Evolutionary conservation across 2,113 vertebrate species (phyloP).

Genomic region (Ophiodon elongatus): DNA sequence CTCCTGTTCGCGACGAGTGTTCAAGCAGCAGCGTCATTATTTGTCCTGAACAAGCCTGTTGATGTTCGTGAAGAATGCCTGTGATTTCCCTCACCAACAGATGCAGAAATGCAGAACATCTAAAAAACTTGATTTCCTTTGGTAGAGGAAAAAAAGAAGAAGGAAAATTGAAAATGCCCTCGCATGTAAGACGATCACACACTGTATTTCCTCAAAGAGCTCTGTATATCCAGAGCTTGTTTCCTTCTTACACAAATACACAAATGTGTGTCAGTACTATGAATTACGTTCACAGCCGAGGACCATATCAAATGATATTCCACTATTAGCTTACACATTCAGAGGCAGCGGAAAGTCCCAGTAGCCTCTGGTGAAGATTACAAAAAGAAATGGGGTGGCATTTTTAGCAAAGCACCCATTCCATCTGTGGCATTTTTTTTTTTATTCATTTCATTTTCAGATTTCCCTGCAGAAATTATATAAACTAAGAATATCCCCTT

Average conservation of each 20-base stretch:
- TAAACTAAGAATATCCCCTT: slow-evolving; percentile 16
- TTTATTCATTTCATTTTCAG: neutral
- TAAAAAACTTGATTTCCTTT: slow-evolving; percentile 65
- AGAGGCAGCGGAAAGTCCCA: slow-evolving; percentile 49
- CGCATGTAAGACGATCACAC: slow-evolving; percentile 53
- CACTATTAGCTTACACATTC: slow-evolving; percentile 53
- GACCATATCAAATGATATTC: slow-evolving; percentile 55
- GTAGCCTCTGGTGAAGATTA: slow-evolving; percentile 54
- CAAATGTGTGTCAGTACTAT: slow-evolving; percentile 40
- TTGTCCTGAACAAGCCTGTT: slow-evolving; percentile 11
- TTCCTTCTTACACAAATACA: slow-evolving; percentile 34
- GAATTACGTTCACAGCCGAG: slow-evolving; percentile 57
- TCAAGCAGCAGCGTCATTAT: slow-evolving; percentile 10
- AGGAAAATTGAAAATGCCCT: slow-evolving; percentile 66
- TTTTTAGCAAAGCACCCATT: slow-evolving; percentile 37
- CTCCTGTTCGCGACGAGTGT: neutral
- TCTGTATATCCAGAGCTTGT: slow-evolving; percentile 39
- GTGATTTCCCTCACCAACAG: slow-evolving; percentile 28
- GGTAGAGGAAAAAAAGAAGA: slow-evolving; percentile 51
- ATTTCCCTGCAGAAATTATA: slow-evolving; percentile 21
- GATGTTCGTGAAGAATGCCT: slow-evolving; percentile 18
- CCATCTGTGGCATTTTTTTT: slow-evolving; percentile 6
- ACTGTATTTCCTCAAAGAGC: slow-evolving; percentile 39
- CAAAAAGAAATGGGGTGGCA: slow-evolving; percentile 16
- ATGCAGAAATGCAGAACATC: slow-evolving; percentile 47